Percentiles rank a stretch among this genome's conserved stretches.
Evolutionary conservation across 1,140 invertebrate genomes (phyloP).

Genomic region (Drepana arcuata): DNA sequence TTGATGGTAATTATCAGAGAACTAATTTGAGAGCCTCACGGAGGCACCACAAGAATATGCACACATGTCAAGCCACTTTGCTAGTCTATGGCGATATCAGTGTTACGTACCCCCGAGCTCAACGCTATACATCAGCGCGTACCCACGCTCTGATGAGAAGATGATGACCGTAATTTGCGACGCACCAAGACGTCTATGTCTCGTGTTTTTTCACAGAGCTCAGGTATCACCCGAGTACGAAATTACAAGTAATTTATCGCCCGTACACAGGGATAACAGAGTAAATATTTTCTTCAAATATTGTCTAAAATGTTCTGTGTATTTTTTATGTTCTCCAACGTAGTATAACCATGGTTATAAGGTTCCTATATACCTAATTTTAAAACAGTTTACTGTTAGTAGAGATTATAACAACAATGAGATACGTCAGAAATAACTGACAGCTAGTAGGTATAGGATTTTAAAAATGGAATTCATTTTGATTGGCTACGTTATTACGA

Average conservation of each 20-base stretch:
- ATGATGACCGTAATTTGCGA: constrained; percentile 70
- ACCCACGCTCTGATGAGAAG: constrained; percentile 67
- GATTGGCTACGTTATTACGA: too few relatives aligned
- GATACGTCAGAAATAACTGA: too few relatives aligned
- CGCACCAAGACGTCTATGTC: constrained; percentile 69
- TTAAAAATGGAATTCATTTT: too few relatives aligned
- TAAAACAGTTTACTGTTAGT: too few relatives aligned
- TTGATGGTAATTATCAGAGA: neutral
- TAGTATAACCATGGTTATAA: too few relatives aligned
- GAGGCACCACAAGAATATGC: neutral
- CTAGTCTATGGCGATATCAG: neutral
- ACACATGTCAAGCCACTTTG: neutral
- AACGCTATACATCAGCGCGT: constrained; percentile 58
- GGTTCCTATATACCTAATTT: too few relatives aligned
- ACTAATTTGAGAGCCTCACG: neutral
- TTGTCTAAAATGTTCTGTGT: too few relatives aligned
- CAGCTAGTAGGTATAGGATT: too few relatives aligned
- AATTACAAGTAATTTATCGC: constrained; percentile 68
- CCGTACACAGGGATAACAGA: too few relatives aligned
- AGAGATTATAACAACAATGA: too few relatives aligned
- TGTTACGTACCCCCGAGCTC: constrained; percentile 35
- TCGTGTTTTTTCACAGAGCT: constrained; percentile 64
- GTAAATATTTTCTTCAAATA: too few relatives aligned
- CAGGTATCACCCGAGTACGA: constrained; percentile 64
- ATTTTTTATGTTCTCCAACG: too few relatives aligned